A percentile compares a stretch with the other conserved stretches of the same genome.
phyloP scores from a whole-genome alignment of 2,888 invertebrate species.

The Philereme vetulata region DNA sequence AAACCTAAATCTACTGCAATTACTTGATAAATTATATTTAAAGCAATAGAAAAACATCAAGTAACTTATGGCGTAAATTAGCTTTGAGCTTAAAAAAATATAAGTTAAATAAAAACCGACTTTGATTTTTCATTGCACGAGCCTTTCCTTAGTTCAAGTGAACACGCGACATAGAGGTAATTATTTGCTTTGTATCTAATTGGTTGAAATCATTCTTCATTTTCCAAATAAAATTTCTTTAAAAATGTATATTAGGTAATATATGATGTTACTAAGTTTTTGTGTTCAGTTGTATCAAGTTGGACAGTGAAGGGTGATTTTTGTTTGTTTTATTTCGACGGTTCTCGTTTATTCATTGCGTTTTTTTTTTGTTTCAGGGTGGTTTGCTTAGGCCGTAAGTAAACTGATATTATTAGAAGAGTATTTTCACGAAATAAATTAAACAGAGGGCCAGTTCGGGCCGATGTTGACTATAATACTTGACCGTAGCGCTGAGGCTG shows the following conservation, averaged over 20 bases:
- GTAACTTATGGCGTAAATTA: background rate
- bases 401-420: background rate
- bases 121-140: slow-evolving; percentile 32
- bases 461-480: too few species aligned
- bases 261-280: slow-evolving; percentile 2
- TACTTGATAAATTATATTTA: slow-evolving; percentile 27
- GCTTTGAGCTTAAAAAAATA: slow-evolving; percentile 44
- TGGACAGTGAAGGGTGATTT: slow-evolving; percentile 73
- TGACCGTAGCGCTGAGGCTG: too few species aligned
- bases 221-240: slow-evolving; percentile 43
- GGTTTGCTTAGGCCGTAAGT: slow-evolving; percentile 52
- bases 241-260: too few species aligned
- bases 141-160: slow-evolving; percentile 54
- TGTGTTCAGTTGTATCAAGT: slow-evolving; percentile 71
- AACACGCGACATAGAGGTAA: slow-evolving; percentile 68
- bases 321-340: slow-evolving; percentile 14
- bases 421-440: too few species aligned
- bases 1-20: slow-evolving; percentile 51
- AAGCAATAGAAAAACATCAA: slow-evolving; percentile 1
- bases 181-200: slow-evolving; percentile 28
- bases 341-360: slow-evolving; percentile 4
- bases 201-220: slow-evolving; percentile 63
- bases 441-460: too few species aligned
- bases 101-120: slow-evolving; percentile 45
- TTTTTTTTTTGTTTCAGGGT: slow-evolving; percentile 53